Evolutionary conservation across 1,140 invertebrate genomes (phyloP).

Genomic region (Drosophila parvula): DNA sequence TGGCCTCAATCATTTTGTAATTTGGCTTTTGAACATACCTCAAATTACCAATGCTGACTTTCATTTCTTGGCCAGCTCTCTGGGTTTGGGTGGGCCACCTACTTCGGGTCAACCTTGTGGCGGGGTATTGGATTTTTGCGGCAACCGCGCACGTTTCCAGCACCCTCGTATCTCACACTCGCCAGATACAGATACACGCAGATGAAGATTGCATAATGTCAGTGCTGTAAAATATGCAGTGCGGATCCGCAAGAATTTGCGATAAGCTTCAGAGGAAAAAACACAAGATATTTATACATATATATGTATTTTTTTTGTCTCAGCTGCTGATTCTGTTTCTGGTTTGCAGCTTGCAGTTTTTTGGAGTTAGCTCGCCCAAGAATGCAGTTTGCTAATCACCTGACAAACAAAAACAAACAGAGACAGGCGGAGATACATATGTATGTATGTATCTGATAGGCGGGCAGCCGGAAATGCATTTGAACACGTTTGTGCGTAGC

Average conservation of each 20-base stretch:
- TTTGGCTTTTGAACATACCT: constrained; percentile 64
- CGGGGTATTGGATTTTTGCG: constrained; percentile 62
- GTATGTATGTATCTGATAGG: constrained; percentile 55
- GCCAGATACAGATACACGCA: constrained; percentile 32
- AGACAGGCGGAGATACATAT: constrained; percentile 31
- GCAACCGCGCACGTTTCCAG: constrained; percentile 44
- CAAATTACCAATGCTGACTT: constrained; percentile 75
- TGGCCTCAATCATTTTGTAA: constrained; percentile 46
- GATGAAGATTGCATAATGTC: constrained; percentile 44
- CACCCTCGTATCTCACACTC: constrained; percentile 42
- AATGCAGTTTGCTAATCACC: constrained; percentile 55
- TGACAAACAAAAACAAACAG: constrained; percentile 49
- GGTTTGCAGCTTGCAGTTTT: constrained; percentile 28
- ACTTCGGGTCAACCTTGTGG: constrained; percentile 71
- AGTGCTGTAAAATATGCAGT: constrained; percentile 44
- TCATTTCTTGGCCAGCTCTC: constrained; percentile 55
- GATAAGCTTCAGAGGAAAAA: constrained; percentile 23
- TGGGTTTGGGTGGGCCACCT: constrained; percentile 57
- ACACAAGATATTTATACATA: constrained; percentile 29
- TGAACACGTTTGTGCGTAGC: constrained; percentile 78
- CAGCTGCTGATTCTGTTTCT: constrained; percentile 27
- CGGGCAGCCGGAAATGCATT: constrained; percentile 71
- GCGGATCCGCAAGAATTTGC: constrained; percentile 44
- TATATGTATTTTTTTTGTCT: constrained; percentile 6
- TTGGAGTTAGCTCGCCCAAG: constrained; percentile 31